Conservation (phyloP, 2,113 vertebrate species). For the Guaruba guarouba region DNA sequence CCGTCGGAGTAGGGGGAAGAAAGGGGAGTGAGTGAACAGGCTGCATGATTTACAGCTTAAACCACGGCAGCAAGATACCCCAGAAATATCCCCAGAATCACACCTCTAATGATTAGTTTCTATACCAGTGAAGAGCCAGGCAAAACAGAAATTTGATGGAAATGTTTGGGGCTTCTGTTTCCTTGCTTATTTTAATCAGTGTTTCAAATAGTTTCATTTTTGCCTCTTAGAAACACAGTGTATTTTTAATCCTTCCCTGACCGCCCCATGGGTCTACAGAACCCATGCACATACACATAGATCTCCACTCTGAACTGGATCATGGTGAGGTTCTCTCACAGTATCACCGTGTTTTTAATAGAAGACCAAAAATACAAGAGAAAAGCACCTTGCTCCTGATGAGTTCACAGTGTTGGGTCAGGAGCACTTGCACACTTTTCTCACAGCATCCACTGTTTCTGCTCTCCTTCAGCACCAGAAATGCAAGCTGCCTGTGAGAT, state of each 20-base stretch:
- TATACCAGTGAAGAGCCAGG: background rate
- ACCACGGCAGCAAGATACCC: background rate
- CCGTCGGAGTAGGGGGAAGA: too few species aligned
- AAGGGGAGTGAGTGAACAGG: too few species aligned
- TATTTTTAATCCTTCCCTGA: background rate
- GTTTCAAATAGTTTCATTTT: background rate
- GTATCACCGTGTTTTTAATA: background rate
- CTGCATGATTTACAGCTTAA: too few species aligned
- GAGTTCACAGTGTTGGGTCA: background rate
- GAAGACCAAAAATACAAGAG: background rate
- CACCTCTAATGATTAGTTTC: background rate
- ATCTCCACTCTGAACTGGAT: background rate
- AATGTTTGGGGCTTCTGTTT: background rate
- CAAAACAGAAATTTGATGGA: background rate
- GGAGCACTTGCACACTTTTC: background rate
- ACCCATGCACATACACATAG: rapidly evolving
- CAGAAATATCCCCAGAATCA: background rate
- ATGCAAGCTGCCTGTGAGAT: background rate
- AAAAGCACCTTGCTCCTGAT: background rate
- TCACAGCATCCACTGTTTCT: background rate
- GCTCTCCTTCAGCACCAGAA: background rate
- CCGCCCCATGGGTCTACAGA: background rate
- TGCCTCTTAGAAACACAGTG: background rate
- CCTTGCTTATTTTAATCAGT: background rate
- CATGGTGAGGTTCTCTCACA: background rate